These are phyloP conservation scores for Erethizon dorsatum DNA, from an alignment of 2,797 vertebrate species.

Conservation along the genomic window DNA sequence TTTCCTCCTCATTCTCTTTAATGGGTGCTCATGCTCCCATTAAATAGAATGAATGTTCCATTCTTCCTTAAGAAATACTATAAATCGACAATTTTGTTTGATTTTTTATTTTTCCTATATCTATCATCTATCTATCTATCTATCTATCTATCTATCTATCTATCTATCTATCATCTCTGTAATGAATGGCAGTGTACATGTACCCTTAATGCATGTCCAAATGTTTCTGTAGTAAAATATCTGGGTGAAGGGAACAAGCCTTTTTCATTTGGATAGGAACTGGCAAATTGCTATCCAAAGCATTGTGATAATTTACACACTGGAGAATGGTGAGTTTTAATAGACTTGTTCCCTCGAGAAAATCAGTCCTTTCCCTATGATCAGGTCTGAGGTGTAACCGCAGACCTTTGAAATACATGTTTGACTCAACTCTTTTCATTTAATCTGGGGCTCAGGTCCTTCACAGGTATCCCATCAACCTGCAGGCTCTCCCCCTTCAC, in stretches of 20 bases:
- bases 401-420: constrained; percentile 11
- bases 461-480: constrained; percentile 23
- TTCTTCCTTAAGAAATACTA: neutral
- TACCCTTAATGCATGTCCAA: neutral
- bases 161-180: neutral
- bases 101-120: neutral
- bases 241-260: neutral
- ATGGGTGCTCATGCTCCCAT: neutral
- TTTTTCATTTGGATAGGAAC: constrained; percentile 41
- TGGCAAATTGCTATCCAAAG: constrained; percentile 53
- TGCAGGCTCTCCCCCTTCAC: neutral
- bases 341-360: neutral
- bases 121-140: neutral
- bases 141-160: neutral
- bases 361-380: neutral
- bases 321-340: constrained; percentile 43
- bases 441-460: constrained; percentile 44
- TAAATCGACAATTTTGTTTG: neutral
- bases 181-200: neutral
- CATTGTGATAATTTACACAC: constrained; percentile 29
- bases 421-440: constrained; percentile 57
- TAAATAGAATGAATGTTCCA: neutral
- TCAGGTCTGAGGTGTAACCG: neutral
- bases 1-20: neutral
- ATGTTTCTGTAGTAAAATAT: constrained; percentile 65